A percentile compares a stretch with the other conserved stretches of the same genome.
phyloP scores from a whole-genome alignment of 2,113 vertebrate genomes.

The Mobula hypostoma region DNA sequence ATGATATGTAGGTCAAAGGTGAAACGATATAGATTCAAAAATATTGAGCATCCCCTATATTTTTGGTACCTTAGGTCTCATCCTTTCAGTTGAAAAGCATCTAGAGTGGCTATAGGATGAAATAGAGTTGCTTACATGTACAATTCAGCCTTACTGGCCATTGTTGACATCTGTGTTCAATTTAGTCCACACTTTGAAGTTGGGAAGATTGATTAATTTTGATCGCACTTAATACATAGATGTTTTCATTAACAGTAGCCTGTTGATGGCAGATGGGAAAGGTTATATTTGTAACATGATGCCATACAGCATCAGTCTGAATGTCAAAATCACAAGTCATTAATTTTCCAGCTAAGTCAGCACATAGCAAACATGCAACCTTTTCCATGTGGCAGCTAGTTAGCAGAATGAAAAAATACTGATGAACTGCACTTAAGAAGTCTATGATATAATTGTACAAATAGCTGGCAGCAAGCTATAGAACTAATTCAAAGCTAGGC shows the following conservation, averaged over 20 bases:
- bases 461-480: neutral
- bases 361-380: neutral
- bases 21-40: neutral
- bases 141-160: too few species aligned
- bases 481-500: neutral
- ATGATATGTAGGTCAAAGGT: neutral
- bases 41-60: neutral
- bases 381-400: neutral
- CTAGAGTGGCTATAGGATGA: neutral
- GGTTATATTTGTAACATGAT: neutral
- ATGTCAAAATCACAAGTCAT: neutral
- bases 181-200: neutral
- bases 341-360: neutral
- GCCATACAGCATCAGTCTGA: neutral
- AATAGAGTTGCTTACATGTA: neutral
- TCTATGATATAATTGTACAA: neutral
- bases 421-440: neutral
- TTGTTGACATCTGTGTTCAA: neutral
- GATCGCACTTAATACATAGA: neutral
- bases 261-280: neutral
- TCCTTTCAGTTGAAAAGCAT: neutral
- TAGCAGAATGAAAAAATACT: neutral
- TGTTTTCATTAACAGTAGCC: neutral
- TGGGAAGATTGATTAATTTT: neutral
- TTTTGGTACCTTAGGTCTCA: neutral